Evolutionary conservation across 2,113 vertebrate genomes (phyloP).

Genomic region (Festucalex cinctus): DNA sequence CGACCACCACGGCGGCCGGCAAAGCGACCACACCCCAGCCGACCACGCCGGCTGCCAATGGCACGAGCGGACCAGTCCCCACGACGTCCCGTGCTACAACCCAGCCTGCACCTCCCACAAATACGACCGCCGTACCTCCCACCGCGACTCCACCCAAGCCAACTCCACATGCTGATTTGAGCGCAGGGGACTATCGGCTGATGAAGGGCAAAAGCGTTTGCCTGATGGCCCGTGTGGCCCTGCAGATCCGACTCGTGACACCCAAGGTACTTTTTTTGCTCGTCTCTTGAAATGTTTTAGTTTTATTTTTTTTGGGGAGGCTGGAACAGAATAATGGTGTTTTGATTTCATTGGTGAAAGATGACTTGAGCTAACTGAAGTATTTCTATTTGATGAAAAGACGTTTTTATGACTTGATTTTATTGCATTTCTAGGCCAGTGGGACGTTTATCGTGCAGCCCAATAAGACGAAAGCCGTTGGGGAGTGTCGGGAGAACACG

Average conservation of each 20-base stretch:
- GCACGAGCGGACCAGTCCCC: background rate
- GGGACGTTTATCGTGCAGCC: slow-evolving; percentile 61
- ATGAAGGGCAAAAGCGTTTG: background rate
- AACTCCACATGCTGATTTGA: slow-evolving; percentile 5
- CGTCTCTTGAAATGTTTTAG: too few relatives aligned
- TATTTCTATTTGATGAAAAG: background rate
- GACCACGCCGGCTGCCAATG: background rate
- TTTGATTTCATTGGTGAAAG: too few relatives aligned
- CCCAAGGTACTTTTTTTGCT: slow-evolving; percentile 30
- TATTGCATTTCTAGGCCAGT: slow-evolving; percentile 35
- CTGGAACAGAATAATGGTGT: too few relatives aligned
- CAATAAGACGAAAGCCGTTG: accelerated
- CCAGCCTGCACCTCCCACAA: background rate
- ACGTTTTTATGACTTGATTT: background rate
- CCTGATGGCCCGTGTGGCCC: slow-evolving; percentile 39
- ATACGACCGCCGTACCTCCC: background rate
- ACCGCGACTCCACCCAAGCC: slow-evolving; percentile 10
- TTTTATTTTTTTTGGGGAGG: background rate
- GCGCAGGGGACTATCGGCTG: slow-evolving; percentile 52
- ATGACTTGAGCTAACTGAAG: too few relatives aligned
- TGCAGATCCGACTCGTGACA: slow-evolving; percentile 54
- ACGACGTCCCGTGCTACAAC: background rate
- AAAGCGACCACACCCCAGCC: background rate
- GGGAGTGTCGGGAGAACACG: background rate
- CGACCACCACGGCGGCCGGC: background rate